Base-by-base conservation (phyloP, 2,888 invertebrate genomes). In the Leucophenga maculata region DNA sequence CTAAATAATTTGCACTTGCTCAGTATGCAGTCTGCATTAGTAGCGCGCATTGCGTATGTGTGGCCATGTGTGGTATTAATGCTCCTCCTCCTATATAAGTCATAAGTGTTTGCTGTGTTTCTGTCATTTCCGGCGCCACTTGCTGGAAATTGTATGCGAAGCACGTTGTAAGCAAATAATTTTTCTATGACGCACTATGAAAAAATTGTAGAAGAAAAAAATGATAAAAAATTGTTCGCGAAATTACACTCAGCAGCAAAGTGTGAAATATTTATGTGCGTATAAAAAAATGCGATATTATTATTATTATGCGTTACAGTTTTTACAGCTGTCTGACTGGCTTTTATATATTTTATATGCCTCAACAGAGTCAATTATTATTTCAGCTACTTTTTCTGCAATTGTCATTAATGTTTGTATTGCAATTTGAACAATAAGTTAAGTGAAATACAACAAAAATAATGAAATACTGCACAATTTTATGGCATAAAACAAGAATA, bases 131-230 rank as follows among this genome's bases (percentile, higher is more conserved):
- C 62, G 62, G 46, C 48, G 8, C 44, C 14, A 20, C 18, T n/a
- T 48, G 18, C 16, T 59, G 46, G 67, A 44, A 68, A 69, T 73
- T 73, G 69, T 69, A 73, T 73, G 70, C 73, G 67, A 69, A 59
- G 71, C 73, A 73, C 73, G 73, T 73, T 65, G 71, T 69, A 73
- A 71, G 73, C 67, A 73, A 73, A 73, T 73, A 69, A 73, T 73
- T 73, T 71, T 55, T 69, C 62, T 68, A 65, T 69, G 57, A 69
- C 57, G 60, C 26, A 4, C 62, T 48, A 46, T 64, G 48, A 64
- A 48, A 48, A n/a, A n/a, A n/a, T n/a, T n/a, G 22, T 48, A 46
- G 62, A 16, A 18, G 20, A 46, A 32, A n/a, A 46, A 62, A 62
- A 44, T n/a, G 18, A n/a, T 18, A 18, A 64, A 46, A 48, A 13